Base-by-base conservation (phyloP, 2,797 vertebrate genomes). In the Squalus acanthias region DNA sequence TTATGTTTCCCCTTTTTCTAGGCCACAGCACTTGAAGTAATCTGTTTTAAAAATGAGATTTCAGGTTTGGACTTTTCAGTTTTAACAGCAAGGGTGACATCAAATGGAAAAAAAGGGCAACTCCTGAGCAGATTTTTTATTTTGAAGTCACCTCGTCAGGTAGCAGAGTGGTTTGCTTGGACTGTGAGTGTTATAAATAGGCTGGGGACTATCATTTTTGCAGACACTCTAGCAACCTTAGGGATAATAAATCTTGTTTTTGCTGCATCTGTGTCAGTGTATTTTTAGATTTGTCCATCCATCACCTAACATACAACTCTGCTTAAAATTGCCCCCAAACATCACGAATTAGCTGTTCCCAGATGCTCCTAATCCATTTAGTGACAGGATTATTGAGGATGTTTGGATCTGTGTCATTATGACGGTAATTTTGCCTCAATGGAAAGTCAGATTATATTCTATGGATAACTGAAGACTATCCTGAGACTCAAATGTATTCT, bases 241-340 rank as follows among this genome's bases (percentile, higher is more conserved):
- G 91, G 63, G 63, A 46, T 93, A 93, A 93, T 93, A 93, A 93
- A 93, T 93, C 63, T 93, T 93, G 9, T 63, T 67, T 65, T 65
- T 69, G 91, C 63, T 93, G 91, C 65, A 93, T 22, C 65, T 69
- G 17, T 93, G 91, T 22, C 91, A 46, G 91, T 69, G 65, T 93
- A 93, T 93, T 93, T 93, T 93, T 93, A 67, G 63, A 93, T 67
- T 93, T 93, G 91, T 69, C n/a, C 91, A 93, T 69, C n/a, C 60
- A 53, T 93, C 91, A 69, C 39, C 39, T 8, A 69, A 46, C n/a
- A 65, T 67, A 93, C 65, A 39, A 93, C 65, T 93, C 17, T 46
- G 17, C 89, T 92, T 46, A 92, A 92, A 92, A 92, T n/a, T 65
- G 57, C 33, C 60, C 17, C 60, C 69, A 93, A 93, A 93, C 65